Evolutionary conservation across 2,113 vertebrate genomes (phyloP), one percentile per base, ranked within the genome.

Genomic region (Passer montanus): DNA sequence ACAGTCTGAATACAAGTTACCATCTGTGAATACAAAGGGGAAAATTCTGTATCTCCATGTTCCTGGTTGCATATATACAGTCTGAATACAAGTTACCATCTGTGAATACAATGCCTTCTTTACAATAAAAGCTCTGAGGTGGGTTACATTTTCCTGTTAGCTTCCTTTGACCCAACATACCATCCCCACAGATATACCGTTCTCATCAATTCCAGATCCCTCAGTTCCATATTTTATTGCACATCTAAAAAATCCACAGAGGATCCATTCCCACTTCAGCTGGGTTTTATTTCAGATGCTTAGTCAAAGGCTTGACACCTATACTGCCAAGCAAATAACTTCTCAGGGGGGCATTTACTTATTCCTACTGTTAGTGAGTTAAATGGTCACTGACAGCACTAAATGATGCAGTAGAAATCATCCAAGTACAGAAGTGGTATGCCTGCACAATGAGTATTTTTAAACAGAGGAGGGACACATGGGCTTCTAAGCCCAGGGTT

Each of bases 351-450:
- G 26, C 67, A 79, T 84, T 96, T 93, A 95, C 59, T 96, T 92
- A 81, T 88, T 83, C 84, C 75, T 77, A 55, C 74, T 84, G 67
- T 94, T 95, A 95, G 49, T 2, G 8, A 88, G 55, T 92, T 95
- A 92, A 97, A 95, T 79, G 63, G 91, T 67, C 78, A 93, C 75
- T 94, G 92, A 96, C 93, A 96, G 87, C 70, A 87, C n/a, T 95
- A 95, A 95, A 94, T 50, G 64, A 95, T 93, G 90, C 86, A 92
- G 80, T 75, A 74, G 69, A 95, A 96, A 93, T 94, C 79, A 74
- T 50, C 14, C 30, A 64, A 79, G 49, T 67, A 68, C 46, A 90
- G 37, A 55, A 90, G 50, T 59, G 24, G 2, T 33, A 53, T 67
- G 53, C 49, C 49, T 68, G 53, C 49, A 59, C 28, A 94, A 66